A percentile compares a stretch with the other conserved stretches of the same genome.
Conservation (phyloP, 2,888 invertebrate genomes). For the Lasiommata megera region DNA sequence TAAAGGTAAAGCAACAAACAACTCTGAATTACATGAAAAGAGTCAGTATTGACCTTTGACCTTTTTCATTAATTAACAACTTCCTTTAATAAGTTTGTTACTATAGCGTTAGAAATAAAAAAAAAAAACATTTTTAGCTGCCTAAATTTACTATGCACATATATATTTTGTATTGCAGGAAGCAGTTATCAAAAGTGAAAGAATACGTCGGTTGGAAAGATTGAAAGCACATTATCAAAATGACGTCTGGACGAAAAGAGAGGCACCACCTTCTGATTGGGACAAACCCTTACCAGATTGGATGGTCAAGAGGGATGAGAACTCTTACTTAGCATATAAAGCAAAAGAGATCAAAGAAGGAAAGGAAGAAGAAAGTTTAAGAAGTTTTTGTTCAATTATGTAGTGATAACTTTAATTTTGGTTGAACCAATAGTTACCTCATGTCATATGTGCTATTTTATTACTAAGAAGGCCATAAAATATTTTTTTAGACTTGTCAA, state of each 20-base stretch:
- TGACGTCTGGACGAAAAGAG: slow-evolving; percentile 89
- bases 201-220: slow-evolving; percentile 81
- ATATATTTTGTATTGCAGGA: slow-evolving; percentile 66
- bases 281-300: slow-evolving; percentile 89
- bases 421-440: slow-evolving; percentile 5
- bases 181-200: slow-evolving; percentile 87
- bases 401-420: slow-evolving; percentile 37
- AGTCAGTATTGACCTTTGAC: no score
- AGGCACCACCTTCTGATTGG: slow-evolving; percentile 90
- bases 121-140: no score
- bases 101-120: no score
- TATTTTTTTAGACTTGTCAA: no score
- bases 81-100: no score
- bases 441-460: background rate
- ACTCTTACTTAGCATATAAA: slow-evolving; percentile 84
- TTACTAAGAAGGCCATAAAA: background rate
- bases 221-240: slow-evolving; percentile 86
- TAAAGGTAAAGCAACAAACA: no score
- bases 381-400: slow-evolving; percentile 59
- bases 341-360: slow-evolving; percentile 81
- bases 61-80: no score
- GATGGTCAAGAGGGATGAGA: slow-evolving; percentile 84
- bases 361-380: slow-evolving; percentile 43
- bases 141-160: no score
- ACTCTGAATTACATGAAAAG: no score